A percentile compares a stretch with the other conserved stretches of the same genome.
These are phyloP conservation scores for Gambelia wislizenii DNA, from an alignment of 2,797 vertebrate genomes.

Conservation along the genomic window DNA sequence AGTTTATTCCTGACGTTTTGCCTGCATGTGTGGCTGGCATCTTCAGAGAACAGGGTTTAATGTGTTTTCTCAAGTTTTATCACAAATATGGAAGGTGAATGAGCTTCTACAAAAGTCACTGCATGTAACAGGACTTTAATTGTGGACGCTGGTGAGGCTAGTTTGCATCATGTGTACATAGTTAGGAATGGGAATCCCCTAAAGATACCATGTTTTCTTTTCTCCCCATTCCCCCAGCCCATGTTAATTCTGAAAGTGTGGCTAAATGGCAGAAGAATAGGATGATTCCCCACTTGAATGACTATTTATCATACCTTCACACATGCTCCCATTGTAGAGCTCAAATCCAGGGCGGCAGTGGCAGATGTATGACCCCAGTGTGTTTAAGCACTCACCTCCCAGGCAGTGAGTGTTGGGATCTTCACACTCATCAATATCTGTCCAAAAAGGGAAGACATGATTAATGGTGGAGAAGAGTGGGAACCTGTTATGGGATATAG, in stretches of 20 bases:
- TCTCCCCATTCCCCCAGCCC: background rate
- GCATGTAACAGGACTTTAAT: background rate
- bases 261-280: background rate
- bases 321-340: constrained; percentile 70
- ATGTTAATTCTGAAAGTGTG: background rate
- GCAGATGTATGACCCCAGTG: constrained; percentile 85
- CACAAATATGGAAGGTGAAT: background rate
- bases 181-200: background rate
- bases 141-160: background rate
- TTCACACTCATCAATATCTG: constrained; percentile 92
- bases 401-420: constrained; percentile 85
- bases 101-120: background rate
- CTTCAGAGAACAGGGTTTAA: too few species aligned
- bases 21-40: too few species aligned
- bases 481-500: background rate
- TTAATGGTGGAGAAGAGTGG: constrained; percentile 21
- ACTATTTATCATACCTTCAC: constrained; percentile 69
- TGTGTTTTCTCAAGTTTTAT: background rate
- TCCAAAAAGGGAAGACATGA: constrained; percentile 48
- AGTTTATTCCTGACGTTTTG: too few species aligned
- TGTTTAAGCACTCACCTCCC: constrained; percentile 89
- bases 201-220: background rate
- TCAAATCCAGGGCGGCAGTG: constrained; percentile 85
- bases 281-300: background rate
- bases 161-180: background rate